phyloP scores from a whole-genome alignment of 2,888 invertebrate genomes.

The Acanthoscelides obtectus region DNA sequence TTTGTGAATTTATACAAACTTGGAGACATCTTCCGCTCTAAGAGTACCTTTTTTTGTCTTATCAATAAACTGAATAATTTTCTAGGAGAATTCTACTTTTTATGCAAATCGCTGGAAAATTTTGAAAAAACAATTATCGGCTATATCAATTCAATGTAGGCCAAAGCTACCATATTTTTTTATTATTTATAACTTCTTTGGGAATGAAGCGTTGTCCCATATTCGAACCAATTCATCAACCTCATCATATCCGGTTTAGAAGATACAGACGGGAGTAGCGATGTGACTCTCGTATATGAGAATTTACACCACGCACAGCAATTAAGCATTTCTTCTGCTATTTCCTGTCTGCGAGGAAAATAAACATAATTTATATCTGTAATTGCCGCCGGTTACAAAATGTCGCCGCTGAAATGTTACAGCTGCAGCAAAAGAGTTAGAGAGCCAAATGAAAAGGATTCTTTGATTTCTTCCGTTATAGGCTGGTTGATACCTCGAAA shows the following conservation, averaged over 20 bases:
- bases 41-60: too few relatives aligned
- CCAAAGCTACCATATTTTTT: too few relatives aligned
- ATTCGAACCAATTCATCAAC: neutral
- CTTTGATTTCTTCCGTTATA: neutral
- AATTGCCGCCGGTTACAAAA: neutral
- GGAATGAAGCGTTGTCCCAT: too few relatives aligned
- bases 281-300: neutral
- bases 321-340: slow-evolving; percentile 1
- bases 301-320: neutral
- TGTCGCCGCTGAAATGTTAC: neutral
- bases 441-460: neutral
- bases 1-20: too few relatives aligned
- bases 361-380: slow-evolving; percentile 4
- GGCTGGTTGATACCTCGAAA: neutral
- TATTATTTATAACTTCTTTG: too few relatives aligned
- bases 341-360: slow-evolving; percentile 5
- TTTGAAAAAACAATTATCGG: too few relatives aligned
- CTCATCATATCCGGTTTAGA: neutral
- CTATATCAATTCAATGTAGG: too few relatives aligned
- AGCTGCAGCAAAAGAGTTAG: neutral
- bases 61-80: too few relatives aligned
- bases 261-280: neutral
- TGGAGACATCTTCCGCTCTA: too few relatives aligned
- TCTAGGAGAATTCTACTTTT: too few relatives aligned
- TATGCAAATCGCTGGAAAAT: too few relatives aligned